Conservation (phyloP, 2,797 vertebrate species). For the Sebastes iracundus region DNA sequence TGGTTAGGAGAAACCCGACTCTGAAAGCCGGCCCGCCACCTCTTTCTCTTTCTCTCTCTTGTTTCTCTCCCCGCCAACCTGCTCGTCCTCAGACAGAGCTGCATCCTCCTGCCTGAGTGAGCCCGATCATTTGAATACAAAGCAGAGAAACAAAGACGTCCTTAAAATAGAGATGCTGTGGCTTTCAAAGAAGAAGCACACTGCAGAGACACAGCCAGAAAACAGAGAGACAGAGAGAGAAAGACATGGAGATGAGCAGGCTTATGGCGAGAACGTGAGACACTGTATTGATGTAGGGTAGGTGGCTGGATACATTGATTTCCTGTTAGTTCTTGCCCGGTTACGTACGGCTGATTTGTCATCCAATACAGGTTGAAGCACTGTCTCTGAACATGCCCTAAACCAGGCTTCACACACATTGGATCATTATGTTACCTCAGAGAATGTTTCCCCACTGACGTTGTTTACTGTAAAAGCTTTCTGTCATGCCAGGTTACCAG, state of each 20-base stretch:
- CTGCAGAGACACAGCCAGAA: constrained; percentile 20
- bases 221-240: constrained; percentile 8
- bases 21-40: constrained; percentile 34
- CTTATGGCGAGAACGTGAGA: constrained; percentile 43
- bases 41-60: neutral
- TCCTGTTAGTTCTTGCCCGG: constrained; percentile 59
- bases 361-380: constrained; percentile 57
- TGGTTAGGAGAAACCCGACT: constrained; percentile 73
- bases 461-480: constrained; percentile 42
- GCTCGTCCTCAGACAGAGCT: constrained; percentile 25
- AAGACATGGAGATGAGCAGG: constrained; percentile 22
- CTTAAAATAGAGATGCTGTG: constrained; percentile 68
- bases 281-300: constrained; percentile 57
- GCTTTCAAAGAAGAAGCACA: constrained; percentile 64
- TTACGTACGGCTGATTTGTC: constrained; percentile 58
- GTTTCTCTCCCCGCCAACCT: constrained; percentile 10
- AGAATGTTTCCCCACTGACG: constrained; percentile 23
- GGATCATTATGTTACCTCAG: constrained; percentile 39
- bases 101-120: constrained; percentile 34
- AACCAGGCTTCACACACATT: constrained; percentile 22
- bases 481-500: constrained; percentile 10
- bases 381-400: constrained; percentile 34
- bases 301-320: constrained; percentile 70
- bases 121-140: constrained; percentile 64
- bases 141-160: constrained; percentile 59